Base-by-base conservation (phyloP, 2,113 vertebrate genomes). In the Neopipo cinnamomea region DNA sequence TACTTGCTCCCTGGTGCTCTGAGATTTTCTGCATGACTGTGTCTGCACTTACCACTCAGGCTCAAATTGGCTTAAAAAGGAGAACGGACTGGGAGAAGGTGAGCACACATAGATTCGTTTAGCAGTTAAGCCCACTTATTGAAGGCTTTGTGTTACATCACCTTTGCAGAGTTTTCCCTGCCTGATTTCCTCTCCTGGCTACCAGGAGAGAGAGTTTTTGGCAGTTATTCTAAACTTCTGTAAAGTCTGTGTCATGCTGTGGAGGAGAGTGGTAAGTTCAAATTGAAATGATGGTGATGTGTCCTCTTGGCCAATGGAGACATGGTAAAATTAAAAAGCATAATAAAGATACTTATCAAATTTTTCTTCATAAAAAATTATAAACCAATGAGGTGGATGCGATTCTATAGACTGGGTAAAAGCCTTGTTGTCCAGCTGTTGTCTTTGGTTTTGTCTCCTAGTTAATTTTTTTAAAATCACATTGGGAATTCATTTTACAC, bases 21-120 rank as follows among this genome's bases (percentile, higher is more conserved):
- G 59, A 50, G 79, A 58, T 89, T 93, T 81, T 96, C 83, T 89
- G 88, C 91, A 83, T 88, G 63, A 89, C 71, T 85, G 93, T 68
- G 95, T 88, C 75, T 95, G 62, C 71, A 15, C 77, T 95, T 65
- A 42, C 72, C 33, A 85, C 89, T 52, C 39, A 89, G 80, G 44
- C 91, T 93, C 72, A 72, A 75, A 80, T 61, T 94, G 95, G 90
- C 81, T 84, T 94, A 79, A 94, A 76, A 86, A 27, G 33, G 55
- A 83, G 58, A 55, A 58, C 39, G 47, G 73, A 55, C 63, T 49
- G 72, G 84, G 56, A 84, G 75, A 95, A 95, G 80, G 87, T 49
- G 89, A 62, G 63, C 18, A 15, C 46, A 23, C 8, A 33, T 46
- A 37, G 83, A 63, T 94, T 89, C 25, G 12, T 77, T 63, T 80